Percentiles rank a stretch among this genome's conserved stretches.
These are phyloP conservation scores for Bombus superbus DNA, from an alignment of 1,140 invertebrate species.

Conservation along the genomic window DNA sequence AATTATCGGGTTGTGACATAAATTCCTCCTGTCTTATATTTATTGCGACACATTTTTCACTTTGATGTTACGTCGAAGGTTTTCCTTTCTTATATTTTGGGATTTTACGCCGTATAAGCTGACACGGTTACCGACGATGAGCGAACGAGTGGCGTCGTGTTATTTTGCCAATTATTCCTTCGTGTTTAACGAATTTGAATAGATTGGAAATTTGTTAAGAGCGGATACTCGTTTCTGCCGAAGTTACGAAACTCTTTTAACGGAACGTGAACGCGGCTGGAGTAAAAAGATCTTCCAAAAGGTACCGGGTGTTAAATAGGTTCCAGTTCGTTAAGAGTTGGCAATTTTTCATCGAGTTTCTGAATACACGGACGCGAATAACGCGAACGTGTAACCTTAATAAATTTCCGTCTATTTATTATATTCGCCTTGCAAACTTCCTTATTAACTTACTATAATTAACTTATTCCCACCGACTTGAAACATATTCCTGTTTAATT, in stretches of 20 bases:
- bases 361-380: not conserved
- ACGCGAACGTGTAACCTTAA: conserved; percentile 5
- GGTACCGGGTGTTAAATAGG: not conserved
- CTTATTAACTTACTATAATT: conserved; percentile 1
- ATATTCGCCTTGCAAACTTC: not conserved
- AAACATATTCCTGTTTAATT: not conserved
- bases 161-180: too few species aligned
- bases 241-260: not conserved
- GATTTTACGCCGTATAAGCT: too few species aligned
- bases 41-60: too few species aligned
- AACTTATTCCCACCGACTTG: not conserved
- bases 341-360: not conserved
- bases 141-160: too few species aligned
- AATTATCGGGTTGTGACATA: too few species aligned
- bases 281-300: not conserved
- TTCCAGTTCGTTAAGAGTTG: not conserved
- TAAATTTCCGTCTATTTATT: conserved; percentile 4
- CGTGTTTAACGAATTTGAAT: too few species aligned
- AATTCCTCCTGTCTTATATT: not conserved
- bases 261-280: not conserved
- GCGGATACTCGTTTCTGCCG: too few species aligned
- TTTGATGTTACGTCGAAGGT: too few species aligned
- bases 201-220: too few species aligned
- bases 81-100: too few species aligned
- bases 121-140: too few species aligned